A percentile compares a stretch with the other conserved stretches of the same genome.
These are phyloP conservation scores for Todus mexicanus DNA, from an alignment of 2,797 vertebrate genomes.

Conservation along the genomic window DNA sequence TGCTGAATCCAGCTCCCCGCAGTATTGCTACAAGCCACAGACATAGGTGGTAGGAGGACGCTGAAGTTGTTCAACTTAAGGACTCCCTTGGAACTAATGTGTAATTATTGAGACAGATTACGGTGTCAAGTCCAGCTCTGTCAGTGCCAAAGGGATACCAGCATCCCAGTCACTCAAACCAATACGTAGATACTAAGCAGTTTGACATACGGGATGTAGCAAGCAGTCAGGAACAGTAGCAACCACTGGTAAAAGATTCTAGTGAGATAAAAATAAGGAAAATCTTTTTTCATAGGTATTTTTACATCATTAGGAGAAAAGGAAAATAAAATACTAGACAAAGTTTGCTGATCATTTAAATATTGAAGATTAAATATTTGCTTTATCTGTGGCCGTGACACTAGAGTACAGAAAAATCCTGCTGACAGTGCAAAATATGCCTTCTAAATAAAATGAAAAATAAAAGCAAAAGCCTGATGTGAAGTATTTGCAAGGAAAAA, in stretches of 20 bases:
- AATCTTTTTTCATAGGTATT: background rate
- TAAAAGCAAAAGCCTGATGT: background rate
- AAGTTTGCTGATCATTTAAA: background rate
- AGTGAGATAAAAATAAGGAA: background rate
- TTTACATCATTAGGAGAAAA: background rate
- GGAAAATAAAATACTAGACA: background rate
- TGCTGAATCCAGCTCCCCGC: background rate
- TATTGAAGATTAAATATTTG: background rate
- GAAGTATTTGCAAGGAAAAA: background rate
- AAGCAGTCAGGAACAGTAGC: background rate
- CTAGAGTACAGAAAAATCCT: background rate
- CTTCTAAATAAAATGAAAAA: background rate
- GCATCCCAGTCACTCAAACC: background rate
- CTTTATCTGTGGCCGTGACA: background rate
- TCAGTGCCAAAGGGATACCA: background rate
- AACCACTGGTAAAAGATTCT: background rate
- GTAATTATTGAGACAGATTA: background rate
- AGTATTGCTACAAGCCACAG: background rate
- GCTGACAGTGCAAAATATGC: background rate
- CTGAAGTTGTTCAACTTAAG: background rate
- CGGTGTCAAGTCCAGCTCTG: background rate
- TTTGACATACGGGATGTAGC: background rate
- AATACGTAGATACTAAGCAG: background rate
- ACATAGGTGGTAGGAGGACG: background rate
- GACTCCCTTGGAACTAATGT: fast-evolving